These are phyloP conservation scores for Drosophila tristis DNA, from an alignment of 1,140 invertebrate genomes.

Conservation along the genomic window DNA sequence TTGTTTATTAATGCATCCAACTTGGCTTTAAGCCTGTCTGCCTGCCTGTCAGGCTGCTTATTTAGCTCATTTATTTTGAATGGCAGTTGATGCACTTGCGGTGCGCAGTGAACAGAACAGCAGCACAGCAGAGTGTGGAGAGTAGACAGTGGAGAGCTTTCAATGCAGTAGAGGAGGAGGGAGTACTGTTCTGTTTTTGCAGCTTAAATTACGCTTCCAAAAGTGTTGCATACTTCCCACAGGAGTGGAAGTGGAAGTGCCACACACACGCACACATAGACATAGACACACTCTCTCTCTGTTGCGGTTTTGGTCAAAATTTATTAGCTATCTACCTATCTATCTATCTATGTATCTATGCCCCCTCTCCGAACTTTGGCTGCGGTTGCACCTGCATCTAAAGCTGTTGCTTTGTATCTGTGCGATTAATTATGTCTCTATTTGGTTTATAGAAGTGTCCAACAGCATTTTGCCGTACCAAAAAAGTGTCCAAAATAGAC, in stretches of 20 bases:
- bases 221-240: slow-evolving; percentile 8
- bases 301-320: slow-evolving; percentile 49
- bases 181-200: slow-evolving; percentile 13
- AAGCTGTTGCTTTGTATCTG: slow-evolving; percentile 32
- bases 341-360: not conserved
- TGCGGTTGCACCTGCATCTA: slow-evolving; percentile 53
- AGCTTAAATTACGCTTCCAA: slow-evolving; percentile 62
- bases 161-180: no score
- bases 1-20: slow-evolving; percentile 67
- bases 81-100: slow-evolving; percentile 75
- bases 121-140: not conserved
- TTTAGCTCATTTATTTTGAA: slow-evolving; percentile 82
- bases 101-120: slow-evolving; percentile 30
- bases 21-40: slow-evolving; percentile 62
- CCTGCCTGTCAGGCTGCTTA: slow-evolving; percentile 73
- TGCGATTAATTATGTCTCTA: slow-evolving; percentile 57
- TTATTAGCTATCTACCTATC: slow-evolving; percentile 29
- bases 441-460: slow-evolving; percentile 53
- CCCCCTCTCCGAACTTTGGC: slow-evolving; percentile 15
- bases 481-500: slow-evolving; percentile 43
- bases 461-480: slow-evolving; percentile 32
- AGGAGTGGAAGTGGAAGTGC: not conserved
- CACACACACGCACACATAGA: slow-evolving; percentile 8
- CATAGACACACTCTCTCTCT: slow-evolving; percentile 40
- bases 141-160: no score